A percentile compares a stretch with the other conserved stretches of the same genome.
These are phyloP conservation scores for Actinemys pallida DNA, from an alignment of 2,113 vertebrate genomes.

Conservation along the genomic window DNA sequence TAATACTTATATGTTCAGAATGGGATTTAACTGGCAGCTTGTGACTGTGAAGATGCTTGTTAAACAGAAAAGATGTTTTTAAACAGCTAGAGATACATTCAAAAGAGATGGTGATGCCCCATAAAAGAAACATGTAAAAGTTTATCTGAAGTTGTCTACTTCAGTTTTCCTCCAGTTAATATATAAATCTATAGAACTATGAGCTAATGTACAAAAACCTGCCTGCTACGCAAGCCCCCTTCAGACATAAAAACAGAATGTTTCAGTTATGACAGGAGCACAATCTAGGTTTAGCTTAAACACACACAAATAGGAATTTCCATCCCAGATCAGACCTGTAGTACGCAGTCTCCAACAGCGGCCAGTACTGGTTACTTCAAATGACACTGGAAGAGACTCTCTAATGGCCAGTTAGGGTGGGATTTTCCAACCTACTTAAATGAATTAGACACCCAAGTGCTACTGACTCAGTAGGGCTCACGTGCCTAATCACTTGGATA, in stretches of 20 bases:
- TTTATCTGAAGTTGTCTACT: fast-evolving
- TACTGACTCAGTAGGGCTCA: not conserved
- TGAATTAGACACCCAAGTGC: not conserved
- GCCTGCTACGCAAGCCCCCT: fast-evolving
- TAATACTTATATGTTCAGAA: fast-evolving
- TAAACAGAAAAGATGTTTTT: fast-evolving
- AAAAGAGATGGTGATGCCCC: fast-evolving
- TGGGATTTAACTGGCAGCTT: fast-evolving
- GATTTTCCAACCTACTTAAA: not conserved
- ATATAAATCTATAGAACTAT: not conserved
- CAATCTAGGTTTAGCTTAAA: fast-evolving
- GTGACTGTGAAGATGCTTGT: fast-evolving
- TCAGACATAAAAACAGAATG: fast-evolving
- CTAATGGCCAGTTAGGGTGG: not conserved
- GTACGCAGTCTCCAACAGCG: not conserved
- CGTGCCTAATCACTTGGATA: not conserved
- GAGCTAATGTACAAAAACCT: fast-evolving
- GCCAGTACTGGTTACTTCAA: fast-evolving
- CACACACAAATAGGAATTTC: fast-evolving
- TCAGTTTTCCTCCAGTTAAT: not conserved
- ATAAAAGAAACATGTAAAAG: fast-evolving
- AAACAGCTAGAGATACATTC: fast-evolving
- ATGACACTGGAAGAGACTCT: fast-evolving
- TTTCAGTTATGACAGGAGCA: not conserved
- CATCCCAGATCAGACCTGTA: not conserved